These are phyloP conservation scores for Eulacestoma nigropectus DNA, from an alignment of 2,113 vertebrate species.

Conservation along the genomic window DNA sequence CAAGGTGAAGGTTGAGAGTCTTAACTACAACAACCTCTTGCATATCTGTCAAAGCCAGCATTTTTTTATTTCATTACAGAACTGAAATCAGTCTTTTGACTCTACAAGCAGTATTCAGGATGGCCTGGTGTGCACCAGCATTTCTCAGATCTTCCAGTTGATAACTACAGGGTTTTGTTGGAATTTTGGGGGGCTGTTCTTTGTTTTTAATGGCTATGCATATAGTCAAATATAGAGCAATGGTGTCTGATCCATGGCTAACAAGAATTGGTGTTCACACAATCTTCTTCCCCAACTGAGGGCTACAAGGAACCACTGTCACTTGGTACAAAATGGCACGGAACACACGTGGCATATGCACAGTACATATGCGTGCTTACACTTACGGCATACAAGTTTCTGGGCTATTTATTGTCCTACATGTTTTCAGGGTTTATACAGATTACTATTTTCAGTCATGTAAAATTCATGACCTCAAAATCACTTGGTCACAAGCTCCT, in stretches of 20 bases:
- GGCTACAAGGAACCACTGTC: background rate
- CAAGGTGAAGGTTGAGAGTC: background rate
- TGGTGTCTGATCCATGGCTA: background rate
- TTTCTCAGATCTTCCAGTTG: background rate
- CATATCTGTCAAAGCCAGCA: background rate
- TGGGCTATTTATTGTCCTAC: background rate
- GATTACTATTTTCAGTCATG: background rate
- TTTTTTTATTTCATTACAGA: background rate
- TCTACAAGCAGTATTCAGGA: background rate
- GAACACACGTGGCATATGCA: background rate
- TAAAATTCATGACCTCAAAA: background rate
- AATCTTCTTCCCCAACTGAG: background rate
- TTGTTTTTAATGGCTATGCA: background rate
- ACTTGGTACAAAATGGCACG: background rate
- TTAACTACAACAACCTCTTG: background rate
- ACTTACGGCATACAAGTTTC: background rate
- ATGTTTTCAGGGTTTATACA: background rate
- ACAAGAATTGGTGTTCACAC: background rate
- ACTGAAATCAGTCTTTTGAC: background rate
- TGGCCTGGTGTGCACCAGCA: background rate
- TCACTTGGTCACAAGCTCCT: background rate
- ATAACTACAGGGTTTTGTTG: background rate
- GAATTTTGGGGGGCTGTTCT: background rate
- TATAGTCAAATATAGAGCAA: background rate
- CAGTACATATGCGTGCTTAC: background rate